Percentiles rank a stretch among this genome's conserved stretches.
Evolutionary conservation across 37 sponge, comb jelly and placozoan genomes (phyloP).

Genomic region (Chondrosia reniformis): DNA sequence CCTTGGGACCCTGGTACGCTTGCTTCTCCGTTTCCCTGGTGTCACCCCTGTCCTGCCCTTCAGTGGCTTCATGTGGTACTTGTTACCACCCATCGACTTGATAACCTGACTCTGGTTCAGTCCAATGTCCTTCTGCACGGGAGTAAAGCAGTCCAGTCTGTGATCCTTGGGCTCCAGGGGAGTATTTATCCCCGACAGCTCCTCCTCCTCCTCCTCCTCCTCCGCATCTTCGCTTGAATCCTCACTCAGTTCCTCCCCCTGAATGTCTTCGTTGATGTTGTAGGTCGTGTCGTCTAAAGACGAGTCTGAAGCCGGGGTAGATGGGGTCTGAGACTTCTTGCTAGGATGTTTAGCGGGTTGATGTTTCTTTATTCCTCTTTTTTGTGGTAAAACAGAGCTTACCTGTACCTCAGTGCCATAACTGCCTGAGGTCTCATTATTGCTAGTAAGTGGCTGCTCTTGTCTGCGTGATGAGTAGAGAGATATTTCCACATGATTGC

Average conservation of each 20-base stretch:
- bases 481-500: no score
- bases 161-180: background rate
- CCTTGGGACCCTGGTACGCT: background rate
- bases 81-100: background rate
- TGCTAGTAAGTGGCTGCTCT: no score
- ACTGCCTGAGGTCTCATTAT: no score
- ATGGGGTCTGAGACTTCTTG: no score
- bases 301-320: no score
- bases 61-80: background rate
- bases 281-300: no score
- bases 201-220: background rate
- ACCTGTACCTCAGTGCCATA: no score
- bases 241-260: background rate
- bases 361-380: no score
- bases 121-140: background rate
- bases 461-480: no score
- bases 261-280: no score
- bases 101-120: background rate
- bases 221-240: background rate
- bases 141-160: constrained; percentile 4
- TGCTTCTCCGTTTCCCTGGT: constrained; percentile 8
- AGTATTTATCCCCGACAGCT: background rate
- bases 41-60: background rate
- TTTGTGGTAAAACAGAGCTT: no score
- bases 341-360: no score